Conservation (phyloP, 2,113 vertebrate species). For the Callionymus lyra region DNA sequence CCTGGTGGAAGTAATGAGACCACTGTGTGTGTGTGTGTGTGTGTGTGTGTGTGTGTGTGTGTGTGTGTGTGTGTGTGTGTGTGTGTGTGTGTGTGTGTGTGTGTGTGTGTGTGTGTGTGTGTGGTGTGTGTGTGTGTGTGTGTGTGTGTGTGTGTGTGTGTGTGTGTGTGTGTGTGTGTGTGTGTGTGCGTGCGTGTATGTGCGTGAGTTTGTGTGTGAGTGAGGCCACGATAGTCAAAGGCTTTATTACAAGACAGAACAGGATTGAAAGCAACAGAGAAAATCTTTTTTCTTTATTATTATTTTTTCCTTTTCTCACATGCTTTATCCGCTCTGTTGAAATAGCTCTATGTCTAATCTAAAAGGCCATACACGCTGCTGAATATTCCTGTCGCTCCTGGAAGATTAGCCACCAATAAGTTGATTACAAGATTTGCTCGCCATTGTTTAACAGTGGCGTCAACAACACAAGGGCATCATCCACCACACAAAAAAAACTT, state of each 20-base stretch:
- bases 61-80: conserved; percentile 24
- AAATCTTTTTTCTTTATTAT: conserved; percentile 64
- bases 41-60: conserved; percentile 21
- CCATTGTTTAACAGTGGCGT: conserved; percentile 41
- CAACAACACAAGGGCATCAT: conserved; percentile 10
- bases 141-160: conserved; percentile 43
- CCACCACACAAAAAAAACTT: too few species aligned
- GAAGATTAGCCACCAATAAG: conserved; percentile 59
- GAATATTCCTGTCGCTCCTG: conserved; percentile 46
- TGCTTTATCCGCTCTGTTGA: conserved; percentile 42
- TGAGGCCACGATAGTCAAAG: conserved; percentile 27
- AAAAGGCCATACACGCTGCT: conserved; percentile 53
- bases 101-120: conserved; percentile 36
- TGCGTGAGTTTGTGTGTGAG: too few species aligned
- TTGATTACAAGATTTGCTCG: conserved; percentile 47
- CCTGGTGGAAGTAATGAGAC: conserved; percentile 52
- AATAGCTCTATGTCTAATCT: conserved; percentile 44
- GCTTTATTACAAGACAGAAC: conserved; percentile 42
- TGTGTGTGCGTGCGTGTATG: conserved; percentile 25
- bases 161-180: conserved; percentile 21
- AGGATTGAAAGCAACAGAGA: conserved; percentile 40
- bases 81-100: conserved; percentile 30
- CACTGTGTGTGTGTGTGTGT: conserved; percentile 42
- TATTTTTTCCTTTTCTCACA: conserved; percentile 36
- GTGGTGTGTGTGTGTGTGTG: conserved; percentile 21